Conservation (phyloP, 1,140 invertebrate genomes). For the Lerema accius region DNA sequence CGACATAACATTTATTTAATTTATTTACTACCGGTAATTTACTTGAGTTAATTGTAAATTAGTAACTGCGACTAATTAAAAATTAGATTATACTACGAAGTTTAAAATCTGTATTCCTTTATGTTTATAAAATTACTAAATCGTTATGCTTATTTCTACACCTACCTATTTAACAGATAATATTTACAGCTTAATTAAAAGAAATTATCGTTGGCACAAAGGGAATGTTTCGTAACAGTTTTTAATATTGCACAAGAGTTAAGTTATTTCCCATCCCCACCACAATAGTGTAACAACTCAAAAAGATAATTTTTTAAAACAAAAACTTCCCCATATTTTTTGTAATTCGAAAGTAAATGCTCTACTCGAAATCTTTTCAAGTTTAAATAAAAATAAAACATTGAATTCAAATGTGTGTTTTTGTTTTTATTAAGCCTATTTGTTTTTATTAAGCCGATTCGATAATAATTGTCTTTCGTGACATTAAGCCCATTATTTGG, state of each 20-base stretch:
- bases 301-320: no score
- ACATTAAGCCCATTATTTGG: no score
- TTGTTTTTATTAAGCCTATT: no score
- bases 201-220: conserved; percentile 28
- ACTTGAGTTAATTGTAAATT: conserved; percentile 46
- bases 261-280: no score
- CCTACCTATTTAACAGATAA: conserved; percentile 44
- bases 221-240: conserved; percentile 5
- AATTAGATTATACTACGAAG: conserved; percentile 39
- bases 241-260: conserved; percentile 32
- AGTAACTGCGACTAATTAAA: conserved; percentile 51
- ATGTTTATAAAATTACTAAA: conserved; percentile 30
- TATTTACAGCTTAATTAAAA: conserved; percentile 36
- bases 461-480: no score
- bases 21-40: conserved; percentile 29
- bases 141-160: conserved; percentile 39
- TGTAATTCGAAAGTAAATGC: no score
- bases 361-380: no score
- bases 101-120: conserved; percentile 30
- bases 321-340: no score
- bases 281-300: no score
- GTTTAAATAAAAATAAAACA: no score
- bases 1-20: conserved; percentile 24
- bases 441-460: no score
- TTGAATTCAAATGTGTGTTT: no score